These are phyloP conservation scores for Adineta ricciae DNA, from an alignment of 2,888 invertebrate genomes.

Conservation along the genomic window DNA sequence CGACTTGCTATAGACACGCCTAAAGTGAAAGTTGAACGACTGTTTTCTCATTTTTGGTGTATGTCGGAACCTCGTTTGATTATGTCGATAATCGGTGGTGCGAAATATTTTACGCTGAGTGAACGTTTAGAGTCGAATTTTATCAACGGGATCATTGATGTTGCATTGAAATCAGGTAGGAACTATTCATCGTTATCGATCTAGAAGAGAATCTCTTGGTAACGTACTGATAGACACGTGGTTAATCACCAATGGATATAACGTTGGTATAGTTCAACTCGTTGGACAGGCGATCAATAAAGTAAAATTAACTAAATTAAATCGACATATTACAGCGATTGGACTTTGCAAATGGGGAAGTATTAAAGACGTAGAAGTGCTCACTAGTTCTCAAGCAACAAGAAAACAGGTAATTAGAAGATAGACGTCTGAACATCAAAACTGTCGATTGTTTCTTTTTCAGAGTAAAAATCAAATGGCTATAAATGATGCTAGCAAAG, in stretches of 20 bases:
- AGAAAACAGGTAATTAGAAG: background rate
- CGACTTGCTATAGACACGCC: background rate
- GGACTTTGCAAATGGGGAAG: background rate
- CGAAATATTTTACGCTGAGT: background rate
- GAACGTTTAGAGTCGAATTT: background rate
- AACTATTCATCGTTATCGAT: too few species aligned
- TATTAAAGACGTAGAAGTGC: background rate
- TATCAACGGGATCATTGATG: background rate
- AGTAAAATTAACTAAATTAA: background rate
- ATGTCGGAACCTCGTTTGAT: background rate
- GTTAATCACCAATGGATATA: background rate
- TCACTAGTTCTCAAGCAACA: background rate
- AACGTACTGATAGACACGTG: background rate
- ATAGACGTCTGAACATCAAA: background rate
- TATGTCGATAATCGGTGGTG: conserved; percentile 8
- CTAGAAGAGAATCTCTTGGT: too few species aligned
- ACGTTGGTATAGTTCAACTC: conserved; percentile 13
- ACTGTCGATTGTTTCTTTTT: background rate
- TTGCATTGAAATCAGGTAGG: background rate
- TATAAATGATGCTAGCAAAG: background rate
- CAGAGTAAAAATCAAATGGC: background rate
- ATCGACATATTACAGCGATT: background rate
- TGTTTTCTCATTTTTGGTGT: background rate
- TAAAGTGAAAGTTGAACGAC: background rate
- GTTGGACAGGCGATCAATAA: background rate